phyloP scores from a whole-genome alignment of 2,113 vertebrate species.

The Sitta europaea region DNA sequence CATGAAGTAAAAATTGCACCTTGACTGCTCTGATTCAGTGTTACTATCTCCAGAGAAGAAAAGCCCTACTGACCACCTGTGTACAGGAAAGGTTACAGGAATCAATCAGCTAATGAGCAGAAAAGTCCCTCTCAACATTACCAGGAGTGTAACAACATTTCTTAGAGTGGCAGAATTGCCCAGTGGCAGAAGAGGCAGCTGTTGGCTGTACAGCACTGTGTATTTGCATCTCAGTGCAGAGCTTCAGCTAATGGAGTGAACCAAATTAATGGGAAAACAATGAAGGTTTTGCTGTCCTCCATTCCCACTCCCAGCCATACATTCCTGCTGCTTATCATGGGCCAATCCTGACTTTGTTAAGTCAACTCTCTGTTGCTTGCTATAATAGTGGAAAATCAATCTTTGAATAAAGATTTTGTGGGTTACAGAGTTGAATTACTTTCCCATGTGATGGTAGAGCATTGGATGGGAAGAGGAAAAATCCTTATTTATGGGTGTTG shows the following conservation, averaged over 20 bases:
- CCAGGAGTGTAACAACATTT: not conserved
- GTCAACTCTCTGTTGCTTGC: not conserved
- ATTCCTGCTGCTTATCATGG: not conserved
- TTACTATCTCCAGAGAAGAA: not conserved
- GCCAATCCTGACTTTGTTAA: not conserved
- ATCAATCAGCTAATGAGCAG: not conserved
- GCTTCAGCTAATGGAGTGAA: not conserved
- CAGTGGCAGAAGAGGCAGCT: not conserved
- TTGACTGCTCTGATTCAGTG: not conserved
- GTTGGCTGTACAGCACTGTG: accelerated
- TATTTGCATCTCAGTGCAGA: not conserved
- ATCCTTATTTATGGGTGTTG: accelerated
- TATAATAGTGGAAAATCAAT: not conserved
- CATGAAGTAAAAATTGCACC: not conserved
- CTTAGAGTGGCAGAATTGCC: not conserved
- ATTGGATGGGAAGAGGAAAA: not conserved
- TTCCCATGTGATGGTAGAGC: not conserved
- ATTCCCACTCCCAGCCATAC: not conserved
- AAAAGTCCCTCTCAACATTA: not conserved
- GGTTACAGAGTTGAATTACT: not conserved
- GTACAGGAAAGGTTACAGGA: not conserved
- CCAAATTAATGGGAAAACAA: not conserved
- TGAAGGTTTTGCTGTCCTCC: not conserved
- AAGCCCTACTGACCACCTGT: not conserved
- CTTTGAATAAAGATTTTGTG: not conserved